Evolutionary conservation across 2,113 vertebrate species (phyloP).

Genomic region (Brachyistius frenatus): DNA sequence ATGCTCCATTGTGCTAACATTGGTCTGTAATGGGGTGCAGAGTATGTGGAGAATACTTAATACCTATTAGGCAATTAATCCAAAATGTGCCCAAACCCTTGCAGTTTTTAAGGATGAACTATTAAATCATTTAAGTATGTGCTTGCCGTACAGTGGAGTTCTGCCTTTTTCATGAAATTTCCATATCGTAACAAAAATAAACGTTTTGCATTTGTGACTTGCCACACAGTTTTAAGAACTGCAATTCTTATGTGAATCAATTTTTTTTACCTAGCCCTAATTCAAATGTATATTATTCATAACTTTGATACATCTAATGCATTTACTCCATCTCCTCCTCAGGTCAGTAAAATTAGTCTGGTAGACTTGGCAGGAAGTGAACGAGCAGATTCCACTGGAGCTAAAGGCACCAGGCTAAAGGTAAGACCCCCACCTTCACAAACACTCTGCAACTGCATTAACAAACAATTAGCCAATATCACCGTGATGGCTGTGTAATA

Average conservation of each 20-base stretch:
- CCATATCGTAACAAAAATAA: too few relatives aligned
- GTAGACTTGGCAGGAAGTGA: slow-evolving; percentile 98
- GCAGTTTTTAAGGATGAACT: too few relatives aligned
- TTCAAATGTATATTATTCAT: slow-evolving; percentile 23
- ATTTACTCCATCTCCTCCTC: slow-evolving; percentile 45
- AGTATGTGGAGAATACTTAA: too few relatives aligned
- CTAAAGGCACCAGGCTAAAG: slow-evolving; percentile 97
- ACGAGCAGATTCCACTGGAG: slow-evolving; percentile 98
- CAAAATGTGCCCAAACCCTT: too few relatives aligned
- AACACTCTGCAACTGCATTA: neutral
- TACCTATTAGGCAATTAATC: too few relatives aligned
- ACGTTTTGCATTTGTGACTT: too few relatives aligned
- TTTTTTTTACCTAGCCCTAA: neutral
- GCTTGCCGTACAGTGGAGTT: too few relatives aligned
- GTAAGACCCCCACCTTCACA: slow-evolving; percentile 72
- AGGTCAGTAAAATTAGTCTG: slow-evolving; percentile 99
- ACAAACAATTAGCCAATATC: neutral
- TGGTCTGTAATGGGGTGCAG: too few relatives aligned
- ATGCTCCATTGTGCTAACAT: neutral
- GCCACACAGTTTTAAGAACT: too few relatives aligned
- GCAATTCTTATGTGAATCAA: too few relatives aligned
- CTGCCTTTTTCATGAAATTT: too few relatives aligned
- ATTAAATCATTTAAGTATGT: too few relatives aligned
- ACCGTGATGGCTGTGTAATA: neutral
- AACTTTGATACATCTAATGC: slow-evolving; percentile 19